Evolutionary conservation across 2,797 vertebrate species (phyloP), one percentile per base, ranked within the genome.

Genomic region (Melanotaenia trifasciata): DNA sequence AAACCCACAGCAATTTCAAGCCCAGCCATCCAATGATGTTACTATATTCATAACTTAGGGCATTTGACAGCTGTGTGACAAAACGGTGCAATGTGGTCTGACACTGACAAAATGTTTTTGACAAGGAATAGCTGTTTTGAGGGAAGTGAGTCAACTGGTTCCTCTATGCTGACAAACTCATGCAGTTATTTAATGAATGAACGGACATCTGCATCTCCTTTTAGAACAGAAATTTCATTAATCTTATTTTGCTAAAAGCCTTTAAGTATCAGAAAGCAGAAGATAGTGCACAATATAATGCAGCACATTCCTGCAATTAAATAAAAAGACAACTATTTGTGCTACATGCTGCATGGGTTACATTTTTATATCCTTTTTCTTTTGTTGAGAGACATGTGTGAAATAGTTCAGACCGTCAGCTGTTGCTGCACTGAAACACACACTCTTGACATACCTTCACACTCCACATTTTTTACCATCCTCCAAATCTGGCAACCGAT

Each of bases 41-140:
- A 70, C 68, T 40, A 63, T 58, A 77, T 68, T 86, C 65, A 45
- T 62, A 74, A 65, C 72, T 69, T 50, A 13, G 58, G 2, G 6
- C 62, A 76, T 58, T 62, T 69, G 67, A 66, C 58, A 77, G 87
- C 70, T 81, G 81, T 40, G 77, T 84, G 82, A 86, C 86, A 84
- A 84, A 80, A 66, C 64, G 71, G 51, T 56, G 72, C 67, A 64
- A 80, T 76, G 64, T 82, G 80, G 85, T 71, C 66, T 64, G 79
- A 84, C 78, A 50, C 18, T 88, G 82, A 83, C 71, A 67, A 76
- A 84, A 78, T 71, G 67, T 58, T 78, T 84, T 54, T 72, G 75
- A 90, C 30, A 20, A 70, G 43, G 61, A 64, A 53, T 77, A 74
- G 75, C 80, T 86, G 87, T 71, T 30, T 30, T 74, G 47, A 67